Evolutionary conservation across 2,888 invertebrate genomes (phyloP), one percentile per base, ranked within the genome.

Genomic region (Hydrotaea cyrtoneurina): DNA sequence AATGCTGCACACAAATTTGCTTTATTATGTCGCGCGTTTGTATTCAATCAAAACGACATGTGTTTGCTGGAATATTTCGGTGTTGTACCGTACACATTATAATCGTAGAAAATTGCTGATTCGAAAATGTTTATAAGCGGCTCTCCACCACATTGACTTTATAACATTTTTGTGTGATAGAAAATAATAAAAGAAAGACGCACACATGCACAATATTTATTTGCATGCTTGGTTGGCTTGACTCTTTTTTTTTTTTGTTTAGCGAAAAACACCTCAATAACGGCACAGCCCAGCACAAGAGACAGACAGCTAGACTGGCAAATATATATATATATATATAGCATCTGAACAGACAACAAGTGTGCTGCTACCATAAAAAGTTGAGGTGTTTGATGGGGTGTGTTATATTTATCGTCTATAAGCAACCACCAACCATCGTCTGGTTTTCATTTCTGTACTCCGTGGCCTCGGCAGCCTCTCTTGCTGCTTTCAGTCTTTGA

Each of bases 1-100:
- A 66, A 43, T 66, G 66, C n/a, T n/a, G n/a, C n/a, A n/a, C 39
- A 66, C 46, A 31, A n/a, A 69, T 69, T n/a, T 50, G 13, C n/a
- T n/a, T 13, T 50, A 50, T 50, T 50, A 50, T 50, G n/a, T 43
- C 13, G 50, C 15, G n/a, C 13, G 50, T 2, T n/a, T n/a, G 50
- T 31, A 3, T 26, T 62, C 62, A 50, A 59, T 59, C 59, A 21
- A 59, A 31, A 62, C 26, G 26, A 62, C 62, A 62, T 62, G 62
- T 62, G 19, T 62, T 31, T 59, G 23, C 10, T 8, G 2, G 62
- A 31, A 31, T 62, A 2, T 31, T 17, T 2, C 2, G 7, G 2
- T 2, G 31, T 31, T 31, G 31, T n/a, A 7, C 7, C 7, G 31
- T 4, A 31, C 31, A 62, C 26, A 62, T 31, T 17, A 31, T n/a